These are phyloP conservation scores for Antechinus stuartii DNA, from an alignment of 2,113 vertebrate genomes.

Conservation along the genomic window DNA sequence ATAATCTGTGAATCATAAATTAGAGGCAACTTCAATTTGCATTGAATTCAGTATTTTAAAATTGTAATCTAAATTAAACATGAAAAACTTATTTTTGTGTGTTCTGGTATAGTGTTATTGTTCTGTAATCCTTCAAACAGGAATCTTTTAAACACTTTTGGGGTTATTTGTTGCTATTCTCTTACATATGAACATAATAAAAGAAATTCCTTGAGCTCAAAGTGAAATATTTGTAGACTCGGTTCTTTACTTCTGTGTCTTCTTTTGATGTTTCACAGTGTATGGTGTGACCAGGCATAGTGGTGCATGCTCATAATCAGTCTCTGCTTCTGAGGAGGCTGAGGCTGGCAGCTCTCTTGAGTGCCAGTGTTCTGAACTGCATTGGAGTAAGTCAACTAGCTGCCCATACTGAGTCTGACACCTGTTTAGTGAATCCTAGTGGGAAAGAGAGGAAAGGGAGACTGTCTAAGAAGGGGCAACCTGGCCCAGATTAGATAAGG, in stretches of 20 bases:
- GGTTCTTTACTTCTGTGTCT: conserved; percentile 36
- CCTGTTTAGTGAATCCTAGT: background rate
- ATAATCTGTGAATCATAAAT: conserved; percentile 66
- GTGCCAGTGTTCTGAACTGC: background rate
- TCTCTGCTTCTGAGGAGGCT: background rate
- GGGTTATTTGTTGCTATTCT: conserved; percentile 51
- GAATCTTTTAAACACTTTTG: conserved; percentile 62
- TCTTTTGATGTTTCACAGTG: conserved; percentile 45
- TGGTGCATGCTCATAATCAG: background rate
- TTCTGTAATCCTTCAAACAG: conserved; percentile 68
- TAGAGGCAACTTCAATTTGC: conserved; percentile 75
- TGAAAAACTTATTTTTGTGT: conserved; percentile 70
- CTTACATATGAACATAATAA: conserved; percentile 23
- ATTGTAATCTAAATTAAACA: conserved; percentile 77
- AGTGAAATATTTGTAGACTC: conserved; percentile 37
- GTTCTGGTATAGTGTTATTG: conserved; percentile 79
- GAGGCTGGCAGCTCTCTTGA: background rate
- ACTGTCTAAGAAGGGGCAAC: background rate
- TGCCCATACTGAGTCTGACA: background rate
- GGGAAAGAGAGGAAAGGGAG: background rate
- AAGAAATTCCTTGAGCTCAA: conserved; percentile 3
- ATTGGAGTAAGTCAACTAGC: background rate
- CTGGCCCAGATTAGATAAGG: background rate
- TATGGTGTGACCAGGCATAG: background rate
- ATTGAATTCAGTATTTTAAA: conserved; percentile 76